Evolutionary conservation across 2,888 invertebrate genomes (phyloP).

Genomic region (Zygothrica quintamaculata): DNA sequence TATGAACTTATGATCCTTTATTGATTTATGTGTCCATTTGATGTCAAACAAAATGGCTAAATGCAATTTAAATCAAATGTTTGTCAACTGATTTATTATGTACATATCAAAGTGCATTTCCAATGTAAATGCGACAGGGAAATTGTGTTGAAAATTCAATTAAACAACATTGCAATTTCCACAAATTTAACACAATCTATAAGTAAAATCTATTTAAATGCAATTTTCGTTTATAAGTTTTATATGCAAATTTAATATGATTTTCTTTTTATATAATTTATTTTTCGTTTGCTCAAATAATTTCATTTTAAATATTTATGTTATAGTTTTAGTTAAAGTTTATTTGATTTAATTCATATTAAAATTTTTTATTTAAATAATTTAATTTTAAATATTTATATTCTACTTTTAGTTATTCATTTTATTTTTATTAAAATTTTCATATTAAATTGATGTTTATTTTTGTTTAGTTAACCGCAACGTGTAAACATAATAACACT

Average conservation of each 20-base stretch:
- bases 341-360: background rate
- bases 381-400: background rate
- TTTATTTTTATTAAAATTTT: background rate
- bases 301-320: background rate
- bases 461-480: too few relatives aligned
- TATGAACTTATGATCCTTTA: background rate
- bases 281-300: background rate
- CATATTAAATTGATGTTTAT: background rate
- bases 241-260: background rate
- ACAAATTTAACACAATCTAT: too few relatives aligned
- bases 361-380: background rate
- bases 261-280: background rate
- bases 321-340: background rate
- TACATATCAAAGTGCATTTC: too few relatives aligned
- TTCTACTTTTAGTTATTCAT: background rate
- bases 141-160: conserved; percentile 11
- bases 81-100: too few relatives aligned
- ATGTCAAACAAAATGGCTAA: conserved; percentile 6
- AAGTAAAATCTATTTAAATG: too few relatives aligned
- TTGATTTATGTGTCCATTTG: conserved; percentile 41
- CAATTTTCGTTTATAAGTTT: background rate
- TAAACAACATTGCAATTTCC: background rate
- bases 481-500: too few relatives aligned
- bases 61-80: too few relatives aligned
- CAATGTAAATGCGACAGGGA: background rate